A percentile compares a stretch with the other conserved stretches of the same genome.
Evolutionary conservation across 2,888 invertebrate species (phyloP).

Genomic region (Drymonia ruficornis): DNA sequence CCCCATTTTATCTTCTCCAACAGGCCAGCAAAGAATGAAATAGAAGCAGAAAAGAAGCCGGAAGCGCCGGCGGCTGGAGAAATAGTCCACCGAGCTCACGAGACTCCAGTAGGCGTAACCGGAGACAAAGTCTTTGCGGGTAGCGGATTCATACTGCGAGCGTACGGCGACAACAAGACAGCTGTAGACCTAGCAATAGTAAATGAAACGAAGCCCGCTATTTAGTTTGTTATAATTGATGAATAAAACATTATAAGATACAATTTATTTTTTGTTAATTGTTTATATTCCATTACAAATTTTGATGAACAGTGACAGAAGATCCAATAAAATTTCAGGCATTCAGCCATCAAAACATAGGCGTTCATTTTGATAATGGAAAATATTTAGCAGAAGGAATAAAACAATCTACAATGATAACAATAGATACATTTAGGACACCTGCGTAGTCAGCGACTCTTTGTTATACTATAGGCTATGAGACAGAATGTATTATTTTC

Average conservation of each 20-base stretch:
- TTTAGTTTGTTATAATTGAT: conserved; percentile 13
- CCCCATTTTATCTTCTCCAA: conserved; percentile 3
- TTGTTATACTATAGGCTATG: background rate
- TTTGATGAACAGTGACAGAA: background rate
- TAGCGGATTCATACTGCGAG: conserved; percentile 59
- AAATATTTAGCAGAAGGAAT: too few species aligned
- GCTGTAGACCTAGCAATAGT: conserved; percentile 6
- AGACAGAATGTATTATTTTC: background rate
- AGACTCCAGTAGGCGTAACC: conserved; percentile 27
- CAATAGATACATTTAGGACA: too few species aligned
- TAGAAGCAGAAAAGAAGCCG: conserved; percentile 29
- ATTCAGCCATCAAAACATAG: too few species aligned
- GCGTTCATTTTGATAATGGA: too few species aligned
- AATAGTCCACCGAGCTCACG: conserved; percentile 40
- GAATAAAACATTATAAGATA: conserved; percentile 15
- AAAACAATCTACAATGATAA: too few species aligned
- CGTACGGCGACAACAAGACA: conserved; percentile 38
- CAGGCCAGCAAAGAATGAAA: conserved; percentile 63
- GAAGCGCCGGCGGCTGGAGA: conserved; percentile 16
- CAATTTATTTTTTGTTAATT: background rate
- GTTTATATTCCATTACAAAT: background rate
- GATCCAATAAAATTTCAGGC: too few species aligned
- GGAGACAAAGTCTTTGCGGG: conserved; percentile 59
- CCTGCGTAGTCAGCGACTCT: too few species aligned
- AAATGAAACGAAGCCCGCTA: conserved; percentile 22